Evolutionary conservation across 2,888 invertebrate genomes (phyloP), one percentile per base, ranked within the genome.

Genomic region (Belgica antarctica): DNA sequence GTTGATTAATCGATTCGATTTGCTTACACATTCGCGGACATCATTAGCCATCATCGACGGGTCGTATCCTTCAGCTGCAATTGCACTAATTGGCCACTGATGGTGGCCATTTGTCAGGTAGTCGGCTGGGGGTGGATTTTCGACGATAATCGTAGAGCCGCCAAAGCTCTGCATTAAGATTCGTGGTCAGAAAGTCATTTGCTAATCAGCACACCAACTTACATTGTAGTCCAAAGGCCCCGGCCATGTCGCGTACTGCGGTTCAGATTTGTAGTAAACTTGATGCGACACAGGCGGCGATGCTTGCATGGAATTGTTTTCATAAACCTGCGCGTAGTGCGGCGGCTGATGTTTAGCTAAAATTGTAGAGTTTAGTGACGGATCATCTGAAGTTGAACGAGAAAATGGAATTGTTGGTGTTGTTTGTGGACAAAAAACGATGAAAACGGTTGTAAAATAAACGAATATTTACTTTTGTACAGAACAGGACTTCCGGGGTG

Each of bases 351-450:
- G 75, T 19, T 75, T 74, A 36, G 71, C 74, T 1, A 79, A 76
- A 57, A 78, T 72, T 0, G 78, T 72, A 61, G 77, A 77, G n/a
- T 73, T 62, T 25, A 80, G 65, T 62, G 76, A 77, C 3, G 80
- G 77, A 76, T 80, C 80, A 15, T 75, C 75, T 73, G 78, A 78
- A 59, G 17, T 17, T 22, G 52, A 52, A 52, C 17, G 12, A 22
- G 22, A 52, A 52, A 52, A n/a, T 41, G 41, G n/a, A n/a, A n/a
- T n/a, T n/a, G n/a, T n/a, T n/a, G n/a, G n/a, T n/a, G n/a, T n/a
- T n/a, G n/a, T n/a, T n/a, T 34, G 31, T 24, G 27, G 41, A 36
- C 41, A 15, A 12, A 36, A 15, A 61, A 24, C 15, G n/a, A 17
- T 63, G 1, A 34, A 41, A 41, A 41, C 34, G 12, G 12, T 12